Base-by-base conservation (phyloP, 2,888 invertebrate genomes). In the Oscheius sp. region DNA sequence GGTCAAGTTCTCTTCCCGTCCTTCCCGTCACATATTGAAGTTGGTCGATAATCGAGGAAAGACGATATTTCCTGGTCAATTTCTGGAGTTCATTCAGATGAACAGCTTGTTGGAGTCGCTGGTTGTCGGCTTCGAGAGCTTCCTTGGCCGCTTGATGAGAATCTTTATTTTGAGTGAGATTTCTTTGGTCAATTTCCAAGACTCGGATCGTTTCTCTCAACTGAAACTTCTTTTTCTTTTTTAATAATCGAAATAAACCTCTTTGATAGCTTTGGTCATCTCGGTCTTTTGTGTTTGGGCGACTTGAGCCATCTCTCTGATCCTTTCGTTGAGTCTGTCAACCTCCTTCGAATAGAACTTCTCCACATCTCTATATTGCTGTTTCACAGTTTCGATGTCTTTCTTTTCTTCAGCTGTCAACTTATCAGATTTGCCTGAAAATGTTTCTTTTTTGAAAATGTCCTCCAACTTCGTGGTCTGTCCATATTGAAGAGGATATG, bases 51-150 rank as follows among this genome's bases (percentile, higher is more conserved):
- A 86, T 80, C 42, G 84, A 81, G 42, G 83, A 79, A 55, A 86
- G 50, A 42, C 86, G 81, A 70, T 86, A 86, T 65, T 86, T 86
- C 50, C 86, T 73, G 33, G 86, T 84, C 17, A 86, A 71, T 55
- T 84, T 84, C 65, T 85, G 84, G 8, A 86, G 80, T 65, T 86
- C 86, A 6, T 75, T 66, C 67, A 85, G 75, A 50, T 86, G 86
- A 6, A 86, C 79, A 6, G 77, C 68, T 68, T 86, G 84, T 65
- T 84, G 74, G 23, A 86, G 77, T 2, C 83, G 65, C 64, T 86
- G 83, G 25, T 83, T 73, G 23, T 86, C 86, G 2, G 76, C 79
- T 69, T 84, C 82, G 1, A 82, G 66, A 39, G 75, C 70, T 58
- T 84, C 84, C 50, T 81, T 83, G 0, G 74, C 73, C 6, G 78